A percentile compares a stretch with the other conserved stretches of the same genome.
Conservation (phyloP, 2,888 invertebrate genomes). For the Chesias legatella region DNA sequence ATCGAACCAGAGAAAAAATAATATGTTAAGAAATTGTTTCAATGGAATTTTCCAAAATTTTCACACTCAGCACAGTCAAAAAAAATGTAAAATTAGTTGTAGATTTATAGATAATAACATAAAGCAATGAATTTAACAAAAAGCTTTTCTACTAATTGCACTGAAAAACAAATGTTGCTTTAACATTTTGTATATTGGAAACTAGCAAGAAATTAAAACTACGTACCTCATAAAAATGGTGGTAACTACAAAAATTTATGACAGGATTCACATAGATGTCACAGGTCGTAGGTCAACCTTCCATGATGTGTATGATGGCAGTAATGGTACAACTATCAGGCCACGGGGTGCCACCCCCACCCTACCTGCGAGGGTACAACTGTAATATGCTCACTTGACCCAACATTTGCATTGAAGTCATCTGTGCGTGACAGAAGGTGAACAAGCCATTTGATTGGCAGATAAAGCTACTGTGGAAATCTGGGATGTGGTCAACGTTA, state of each 20-base stretch:
- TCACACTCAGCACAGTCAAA: slow-evolving; percentile 6
- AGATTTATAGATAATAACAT: too few species aligned
- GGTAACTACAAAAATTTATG: slow-evolving; percentile 39
- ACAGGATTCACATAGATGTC: slow-evolving; percentile 38
- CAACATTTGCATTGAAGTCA: slow-evolving; percentile 57
- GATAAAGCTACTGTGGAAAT: slow-evolving; percentile 14
- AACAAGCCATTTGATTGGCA: slow-evolving; percentile 21
- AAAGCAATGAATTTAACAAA: too few species aligned
- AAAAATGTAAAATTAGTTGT: too few species aligned
- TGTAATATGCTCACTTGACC: slow-evolving; percentile 57
- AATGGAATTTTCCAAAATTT: slow-evolving; percentile 9
- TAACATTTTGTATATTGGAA: not conserved
- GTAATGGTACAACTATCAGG: slow-evolving; percentile 56
- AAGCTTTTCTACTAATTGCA: too few species aligned
- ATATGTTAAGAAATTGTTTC: too few species aligned
- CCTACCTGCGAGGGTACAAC: slow-evolving; percentile 65
- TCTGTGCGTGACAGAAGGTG: slow-evolving; percentile 56
- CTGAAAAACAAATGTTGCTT: not conserved
- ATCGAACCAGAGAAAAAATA: not conserved
- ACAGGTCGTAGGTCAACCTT: slow-evolving; percentile 60
- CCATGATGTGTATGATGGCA: slow-evolving; percentile 56
- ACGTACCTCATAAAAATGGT: slow-evolving; percentile 17
- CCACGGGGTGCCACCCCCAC: slow-evolving; percentile 55
- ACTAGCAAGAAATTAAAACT: not conserved
- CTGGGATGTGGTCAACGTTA: not conserved